phyloP scores from a whole-genome alignment of 2,888 invertebrate species.

The Gibbula magus region DNA sequence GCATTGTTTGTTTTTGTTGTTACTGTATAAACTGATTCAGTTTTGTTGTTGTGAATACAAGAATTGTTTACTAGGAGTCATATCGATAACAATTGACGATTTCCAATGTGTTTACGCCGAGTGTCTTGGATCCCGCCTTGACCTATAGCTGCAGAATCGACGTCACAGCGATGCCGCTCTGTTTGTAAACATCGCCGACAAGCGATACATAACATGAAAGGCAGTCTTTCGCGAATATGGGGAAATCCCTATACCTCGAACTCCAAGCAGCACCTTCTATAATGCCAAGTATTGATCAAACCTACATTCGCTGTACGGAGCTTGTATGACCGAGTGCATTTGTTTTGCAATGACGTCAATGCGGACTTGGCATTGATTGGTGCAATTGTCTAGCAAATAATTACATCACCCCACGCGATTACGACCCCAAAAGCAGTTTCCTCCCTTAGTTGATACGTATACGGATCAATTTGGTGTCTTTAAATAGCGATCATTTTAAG shows the following conservation, averaged over 20 bases:
- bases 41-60: too few species aligned
- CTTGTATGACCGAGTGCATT: constrained; percentile 7
- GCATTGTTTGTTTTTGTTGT: too few species aligned
- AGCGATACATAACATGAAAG: background rate
- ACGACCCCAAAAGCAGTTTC: background rate
- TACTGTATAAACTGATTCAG: too few species aligned
- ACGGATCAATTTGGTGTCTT: too few species aligned
- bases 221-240: background rate
- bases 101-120: too few species aligned
- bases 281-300: background rate
- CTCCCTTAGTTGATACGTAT: background rate
- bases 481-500: too few species aligned
- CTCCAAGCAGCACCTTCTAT: background rate
- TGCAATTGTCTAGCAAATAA: constrained; percentile 12
- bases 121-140: background rate
- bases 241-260: constrained; percentile 6
- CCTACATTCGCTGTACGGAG: background rate
- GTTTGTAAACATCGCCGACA: constrained; percentile 18
- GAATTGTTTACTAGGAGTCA: too few species aligned
- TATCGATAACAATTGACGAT: too few species aligned
- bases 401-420: background rate
- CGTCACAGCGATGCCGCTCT: background rate
- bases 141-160: background rate
- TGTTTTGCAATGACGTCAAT: constrained; percentile 15
- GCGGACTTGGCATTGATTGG: constrained; percentile 6